Percentiles rank a stretch among this genome's conserved stretches.
These are phyloP conservation scores for Rugalucina vietnamica DNA, from an alignment of 2,888 invertebrate species.

Conservation along the genomic window DNA sequence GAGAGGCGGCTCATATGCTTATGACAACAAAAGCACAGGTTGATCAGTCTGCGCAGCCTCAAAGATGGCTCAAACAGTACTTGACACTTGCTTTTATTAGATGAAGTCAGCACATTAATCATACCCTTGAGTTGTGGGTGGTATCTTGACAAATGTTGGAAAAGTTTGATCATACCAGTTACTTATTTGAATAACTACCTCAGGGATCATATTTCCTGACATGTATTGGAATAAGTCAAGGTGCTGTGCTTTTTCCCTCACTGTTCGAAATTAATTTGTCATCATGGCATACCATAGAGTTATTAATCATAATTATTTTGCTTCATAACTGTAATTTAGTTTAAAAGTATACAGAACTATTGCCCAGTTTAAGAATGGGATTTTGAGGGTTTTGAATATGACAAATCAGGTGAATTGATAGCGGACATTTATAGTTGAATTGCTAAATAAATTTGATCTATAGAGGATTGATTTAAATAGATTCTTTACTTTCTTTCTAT, in stretches of 20 bases:
- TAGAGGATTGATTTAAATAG: neutral
- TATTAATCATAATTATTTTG: constrained; percentile 1
- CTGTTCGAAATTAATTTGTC: neutral
- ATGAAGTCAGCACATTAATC: no score
- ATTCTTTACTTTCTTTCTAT: neutral
- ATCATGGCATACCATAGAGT: neutral
- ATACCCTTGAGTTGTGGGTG: no score
- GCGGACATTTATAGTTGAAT: neutral
- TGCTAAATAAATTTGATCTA: neutral
- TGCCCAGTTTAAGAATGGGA: neutral
- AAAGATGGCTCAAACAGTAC: no score
- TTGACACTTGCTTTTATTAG: no score
- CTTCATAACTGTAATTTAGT: neutral
- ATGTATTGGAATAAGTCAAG: neutral
- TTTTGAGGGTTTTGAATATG: neutral
- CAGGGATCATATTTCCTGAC: neutral
- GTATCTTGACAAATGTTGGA: neutral
- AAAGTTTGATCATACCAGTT: neutral
- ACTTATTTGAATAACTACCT: neutral
- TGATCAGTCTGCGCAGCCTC: no score
- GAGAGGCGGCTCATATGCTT: no score
- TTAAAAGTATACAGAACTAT: neutral
- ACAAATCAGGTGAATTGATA: neutral
- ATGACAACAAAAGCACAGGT: no score
- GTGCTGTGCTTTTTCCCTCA: neutral